Base-by-base conservation (phyloP, 92 coral and sea anemone genomes). In the Meandrina meandrites region DNA sequence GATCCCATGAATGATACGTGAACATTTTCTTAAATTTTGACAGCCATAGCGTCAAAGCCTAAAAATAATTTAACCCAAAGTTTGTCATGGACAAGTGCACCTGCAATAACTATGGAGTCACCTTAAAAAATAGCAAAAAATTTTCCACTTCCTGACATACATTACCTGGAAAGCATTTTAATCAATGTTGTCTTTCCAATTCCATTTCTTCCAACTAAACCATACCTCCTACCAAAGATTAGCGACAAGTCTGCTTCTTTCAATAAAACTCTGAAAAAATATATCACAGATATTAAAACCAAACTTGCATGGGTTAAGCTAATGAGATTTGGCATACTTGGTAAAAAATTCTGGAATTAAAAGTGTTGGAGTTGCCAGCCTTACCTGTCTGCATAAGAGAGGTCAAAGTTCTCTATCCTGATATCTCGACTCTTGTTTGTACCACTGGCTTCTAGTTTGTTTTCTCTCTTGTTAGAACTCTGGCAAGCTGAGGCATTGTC, bases 311-410 rank as follows among this genome's bases (percentile, higher is more conserved):
- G n/a, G n/a, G n/a, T n/a, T n/a, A n/a, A 66, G 71, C 31, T 5
- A 24, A 10, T 60, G 67, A 21, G 67, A 60, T 60, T 60, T 60
- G 28, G 27, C 12, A 22, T 28, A 60, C 12, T 60, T 57, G 27
- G 64, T 0, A 56, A 57, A 58, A 32, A 37, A 7, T n/a, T 57
- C 24, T n/a, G 14, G 48, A 30, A 66, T 82, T 40, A 42, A 17
- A n/a, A 78, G 11, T 48, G 22, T 24, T 60, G 27, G 45, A 42
- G 7, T 28, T 3, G 19, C 19, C 58, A 56, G 34, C 6, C 42
- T n/a, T 87, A 95, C 98, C 98, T 93, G 67, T 95, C 94, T 71
- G 96, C 98, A 91, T 84, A 95, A 69, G 96, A 93, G 64, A 95
- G 91, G 75, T 95, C 98, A 93, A 95, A 93, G 89, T 92, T 95